Percentiles rank a stretch among this genome's conserved stretches.
Conservation (phyloP, 2,113 vertebrate species). For the Egretta garzetta region DNA sequence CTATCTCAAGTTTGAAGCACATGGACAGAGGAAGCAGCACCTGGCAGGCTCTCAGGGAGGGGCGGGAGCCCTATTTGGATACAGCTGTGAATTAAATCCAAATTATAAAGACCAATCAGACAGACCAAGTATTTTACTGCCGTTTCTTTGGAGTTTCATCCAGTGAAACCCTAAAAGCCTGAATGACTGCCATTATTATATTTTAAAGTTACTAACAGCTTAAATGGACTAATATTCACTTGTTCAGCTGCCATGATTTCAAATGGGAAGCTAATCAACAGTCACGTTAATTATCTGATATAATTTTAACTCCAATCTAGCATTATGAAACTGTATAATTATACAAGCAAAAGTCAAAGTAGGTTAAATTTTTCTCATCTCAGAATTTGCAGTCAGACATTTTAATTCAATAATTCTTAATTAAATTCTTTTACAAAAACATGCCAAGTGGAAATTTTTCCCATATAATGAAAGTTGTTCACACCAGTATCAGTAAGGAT, state of each 20-base stretch:
- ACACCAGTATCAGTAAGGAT: not conserved
- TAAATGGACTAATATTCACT: conserved; percentile 5
- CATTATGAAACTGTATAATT: not conserved
- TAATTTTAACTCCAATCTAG: not conserved
- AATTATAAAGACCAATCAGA: not conserved
- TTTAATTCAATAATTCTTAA: not conserved
- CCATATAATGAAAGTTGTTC: not conserved
- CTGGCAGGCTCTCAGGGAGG: not conserved
- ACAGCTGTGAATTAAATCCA: not conserved
- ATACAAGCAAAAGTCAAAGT: not conserved
- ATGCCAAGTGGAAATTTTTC: not conserved
- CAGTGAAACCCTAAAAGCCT: not conserved
- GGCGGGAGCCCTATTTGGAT: not conserved
- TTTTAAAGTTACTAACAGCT: not conserved
- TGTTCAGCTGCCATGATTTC: not conserved
- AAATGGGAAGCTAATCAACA: conserved; percentile 5
- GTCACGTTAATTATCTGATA: not conserved
- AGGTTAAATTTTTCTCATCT: not conserved
- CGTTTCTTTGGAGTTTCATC: not conserved
- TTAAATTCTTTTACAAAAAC: not conserved
- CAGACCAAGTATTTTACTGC: not conserved
- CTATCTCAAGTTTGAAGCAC: not conserved
- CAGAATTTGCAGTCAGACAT: not conserved
- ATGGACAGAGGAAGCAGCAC: not conserved
- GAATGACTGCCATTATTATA: not conserved